Conservation (phyloP, 35 echinoderm and acorn worm genomes). For the Lytechinus variegatus region DNA sequence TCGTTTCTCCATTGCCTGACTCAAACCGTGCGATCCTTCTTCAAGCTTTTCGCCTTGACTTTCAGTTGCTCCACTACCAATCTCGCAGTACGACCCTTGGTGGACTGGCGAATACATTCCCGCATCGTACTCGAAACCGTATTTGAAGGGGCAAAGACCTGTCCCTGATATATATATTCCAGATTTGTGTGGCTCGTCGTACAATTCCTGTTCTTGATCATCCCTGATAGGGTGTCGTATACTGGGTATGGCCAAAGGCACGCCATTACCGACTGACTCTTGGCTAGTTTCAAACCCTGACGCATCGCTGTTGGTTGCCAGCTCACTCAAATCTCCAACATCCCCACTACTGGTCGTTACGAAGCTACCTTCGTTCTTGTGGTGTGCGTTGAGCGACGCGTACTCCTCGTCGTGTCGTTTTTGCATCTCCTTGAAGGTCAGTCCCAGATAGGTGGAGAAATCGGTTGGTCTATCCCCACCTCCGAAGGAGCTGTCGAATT, state of each 20-base stretch:
- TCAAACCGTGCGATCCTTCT: too few species aligned
- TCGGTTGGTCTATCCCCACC: neutral
- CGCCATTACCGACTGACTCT: neutral
- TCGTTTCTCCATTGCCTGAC: neutral
- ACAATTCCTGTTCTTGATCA: neutral
- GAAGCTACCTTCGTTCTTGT: slow-evolving; percentile 18
- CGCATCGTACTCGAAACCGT: neutral
- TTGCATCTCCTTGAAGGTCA: slow-evolving; percentile 29
- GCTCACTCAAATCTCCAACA: neutral
- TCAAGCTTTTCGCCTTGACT: neutral
- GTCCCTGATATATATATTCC: neutral
- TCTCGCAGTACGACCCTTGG: neutral
- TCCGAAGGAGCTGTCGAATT: slow-evolving; percentile 35
- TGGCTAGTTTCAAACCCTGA: neutral
- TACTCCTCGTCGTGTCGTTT: slow-evolving; percentile 16
- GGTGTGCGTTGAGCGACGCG: slow-evolving; percentile 13
- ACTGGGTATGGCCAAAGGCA: neutral
- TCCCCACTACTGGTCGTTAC: neutral
- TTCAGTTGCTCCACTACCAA: neutral
- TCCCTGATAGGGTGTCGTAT: neutral
- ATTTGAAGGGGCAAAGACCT: neutral
- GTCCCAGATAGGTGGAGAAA: slow-evolving; percentile 22
- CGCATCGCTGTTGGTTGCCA: neutral
- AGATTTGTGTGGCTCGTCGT: neutral
- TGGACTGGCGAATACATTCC: slow-evolving; percentile 31